Evolutionary conservation across 2,113 vertebrate genomes (phyloP).

Genomic region (Piaya cayana): DNA sequence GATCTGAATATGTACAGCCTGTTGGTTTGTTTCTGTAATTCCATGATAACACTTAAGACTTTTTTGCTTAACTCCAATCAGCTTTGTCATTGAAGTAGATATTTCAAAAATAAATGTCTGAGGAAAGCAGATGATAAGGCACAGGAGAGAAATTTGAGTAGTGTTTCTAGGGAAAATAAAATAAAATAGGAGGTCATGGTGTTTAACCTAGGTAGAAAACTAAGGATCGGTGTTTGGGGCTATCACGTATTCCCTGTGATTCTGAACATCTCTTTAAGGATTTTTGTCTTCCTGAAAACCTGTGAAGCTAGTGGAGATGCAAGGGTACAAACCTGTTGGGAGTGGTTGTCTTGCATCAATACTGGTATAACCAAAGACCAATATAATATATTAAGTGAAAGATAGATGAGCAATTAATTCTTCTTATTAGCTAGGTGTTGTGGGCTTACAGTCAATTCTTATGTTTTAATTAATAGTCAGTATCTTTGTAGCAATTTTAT

Average conservation of each 20-base stretch:
- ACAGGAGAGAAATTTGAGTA: neutral
- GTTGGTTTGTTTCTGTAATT: neutral
- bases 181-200: neutral
- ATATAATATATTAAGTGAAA: neutral
- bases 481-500: neutral
- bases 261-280: neutral
- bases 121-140: neutral
- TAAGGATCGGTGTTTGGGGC: neutral
- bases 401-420: neutral
- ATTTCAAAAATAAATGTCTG: neutral
- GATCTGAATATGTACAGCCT: neutral
- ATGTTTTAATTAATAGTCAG: neutral
- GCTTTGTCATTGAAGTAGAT: neutral
- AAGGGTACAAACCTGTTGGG: neutral
- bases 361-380: neutral
- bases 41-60: neutral
- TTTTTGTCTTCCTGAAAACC: neutral
- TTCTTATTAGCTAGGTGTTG: neutral
- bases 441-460: neutral
- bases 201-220: neutral
- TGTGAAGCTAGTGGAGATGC: neutral
- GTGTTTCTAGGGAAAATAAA: neutral
- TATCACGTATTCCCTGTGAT: neutral
- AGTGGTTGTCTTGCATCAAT: neutral
- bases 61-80: neutral